Evolutionary conservation across 2,113 vertebrate genomes (phyloP), one percentile per base, ranked within the genome.

Genomic region (Microcebus lehilahytsara): DNA sequence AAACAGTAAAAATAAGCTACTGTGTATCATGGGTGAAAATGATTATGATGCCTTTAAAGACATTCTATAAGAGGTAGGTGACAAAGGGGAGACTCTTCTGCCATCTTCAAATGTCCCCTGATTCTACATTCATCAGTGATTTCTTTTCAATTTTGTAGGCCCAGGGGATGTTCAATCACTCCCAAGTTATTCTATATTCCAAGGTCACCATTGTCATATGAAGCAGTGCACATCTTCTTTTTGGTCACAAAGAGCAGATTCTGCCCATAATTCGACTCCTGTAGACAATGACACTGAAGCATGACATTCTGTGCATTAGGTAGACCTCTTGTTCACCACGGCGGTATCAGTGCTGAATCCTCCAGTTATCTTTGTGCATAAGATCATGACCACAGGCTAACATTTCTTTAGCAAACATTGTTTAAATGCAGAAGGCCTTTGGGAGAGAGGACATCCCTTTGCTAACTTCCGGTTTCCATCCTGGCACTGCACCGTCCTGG

Each of bases 401-500:
- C 99, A 99, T 97, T 99, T 99, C 97, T 99, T 99, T 80, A 99
- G 98, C 98, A 99, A 98, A 97, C 99, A 99, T 87, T 99, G 99
- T 98, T 99, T 99, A 98, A 99, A 99, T 0, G 99, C 99, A 0
- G 99, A 99, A 11, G 99, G 99, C 93, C 99, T 99, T 90, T 98
- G 98, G 25, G 98, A 97, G 69, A 99, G 98, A 56, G 98, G 92
- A 92, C 99, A 99, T 42, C 99, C 99, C 97, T 99, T 99, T 2
- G 99, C 99, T 96, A 99, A 97, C 92, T 99, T 99, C 42, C 99
- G 99, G 17, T 99, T 98, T 6, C 94, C 98, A 1, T 99, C 99
- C 97, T 99, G 99, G 98, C 99, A 99, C 97, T 99, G 99, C 66
- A 99, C 99, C 40, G 99, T 99, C 98, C 99, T 99, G 87, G 99